A percentile compares a stretch with the other conserved stretches of the same genome.
phyloP scores from a whole-genome alignment of 2,113 vertebrate genomes.

The Dinomys branickii region DNA sequence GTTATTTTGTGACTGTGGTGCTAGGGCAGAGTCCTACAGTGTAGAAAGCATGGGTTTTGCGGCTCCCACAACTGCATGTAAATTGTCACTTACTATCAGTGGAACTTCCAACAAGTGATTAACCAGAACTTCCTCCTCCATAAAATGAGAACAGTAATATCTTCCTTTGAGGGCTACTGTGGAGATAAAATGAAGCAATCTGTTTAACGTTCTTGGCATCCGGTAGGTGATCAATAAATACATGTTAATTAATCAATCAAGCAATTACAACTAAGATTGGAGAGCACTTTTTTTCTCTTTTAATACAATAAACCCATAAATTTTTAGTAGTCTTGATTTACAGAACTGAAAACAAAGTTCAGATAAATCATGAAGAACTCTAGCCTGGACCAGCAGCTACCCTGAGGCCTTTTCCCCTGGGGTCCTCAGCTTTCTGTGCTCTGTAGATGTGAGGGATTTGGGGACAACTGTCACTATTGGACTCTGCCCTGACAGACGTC shows the following conservation, averaged over 20 bases:
- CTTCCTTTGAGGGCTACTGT: background rate
- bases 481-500: background rate
- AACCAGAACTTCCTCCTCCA: background rate
- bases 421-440: background rate
- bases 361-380: background rate
- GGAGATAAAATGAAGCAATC: background rate
- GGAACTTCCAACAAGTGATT: background rate
- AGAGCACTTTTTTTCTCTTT: background rate
- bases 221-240: background rate
- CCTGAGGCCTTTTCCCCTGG: accelerated
- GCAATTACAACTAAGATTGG: background rate
- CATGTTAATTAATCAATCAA: background rate
- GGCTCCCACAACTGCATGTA: too few species aligned
- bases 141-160: background rate
- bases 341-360: background rate
- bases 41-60: background rate
- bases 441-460: too few species aligned
- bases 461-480: background rate
- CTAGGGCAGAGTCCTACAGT: background rate
- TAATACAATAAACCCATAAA: background rate
- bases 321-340: background rate
- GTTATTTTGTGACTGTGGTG: background rate
- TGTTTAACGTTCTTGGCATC: slow-evolving; percentile 11
- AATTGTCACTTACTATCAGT: background rate
- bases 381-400: too few species aligned